phyloP scores from a whole-genome alignment of 2,797 vertebrate species.

The Intellagama lesueurii region DNA sequence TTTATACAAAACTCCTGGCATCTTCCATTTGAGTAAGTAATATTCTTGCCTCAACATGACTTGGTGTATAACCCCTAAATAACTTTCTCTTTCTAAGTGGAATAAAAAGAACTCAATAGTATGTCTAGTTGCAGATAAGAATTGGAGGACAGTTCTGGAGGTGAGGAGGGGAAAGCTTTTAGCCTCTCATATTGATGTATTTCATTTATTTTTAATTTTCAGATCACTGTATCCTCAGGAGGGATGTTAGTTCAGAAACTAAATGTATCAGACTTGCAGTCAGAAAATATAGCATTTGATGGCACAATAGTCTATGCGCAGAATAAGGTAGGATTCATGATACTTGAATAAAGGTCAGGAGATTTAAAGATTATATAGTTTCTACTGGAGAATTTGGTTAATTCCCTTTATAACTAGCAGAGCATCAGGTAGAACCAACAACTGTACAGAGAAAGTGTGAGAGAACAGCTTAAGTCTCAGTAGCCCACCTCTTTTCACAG shows the following conservation, averaged over 20 bases:
- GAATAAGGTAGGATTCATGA: slow-evolving; percentile 82
- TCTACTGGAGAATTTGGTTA: background rate
- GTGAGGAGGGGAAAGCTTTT: background rate
- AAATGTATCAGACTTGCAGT: slow-evolving; percentile 84
- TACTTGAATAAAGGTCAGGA: slow-evolving; percentile 1
- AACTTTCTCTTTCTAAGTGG: background rate
- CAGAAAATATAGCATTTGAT: slow-evolving; percentile 81
- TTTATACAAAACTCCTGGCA: background rate
- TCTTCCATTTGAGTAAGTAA: background rate
- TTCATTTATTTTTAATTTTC: slow-evolving; percentile 41
- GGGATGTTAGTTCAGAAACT: slow-evolving; percentile 90
- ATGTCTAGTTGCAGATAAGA: fast-evolving
- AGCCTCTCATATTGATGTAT: background rate
- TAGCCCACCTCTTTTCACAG: too few species aligned
- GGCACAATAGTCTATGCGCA: slow-evolving; percentile 88
- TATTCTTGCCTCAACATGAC: background rate
- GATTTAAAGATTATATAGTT: background rate
- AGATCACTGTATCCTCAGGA: slow-evolving; percentile 89
- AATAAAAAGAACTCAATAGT: background rate
- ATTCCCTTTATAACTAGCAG: too few species aligned
- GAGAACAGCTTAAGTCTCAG: too few species aligned
- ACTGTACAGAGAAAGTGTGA: too few species aligned
- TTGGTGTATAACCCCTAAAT: background rate
- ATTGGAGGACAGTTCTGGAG: background rate
- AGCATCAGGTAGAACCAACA: too few species aligned